Percentiles rank a stretch among this genome's conserved stretches.
Evolutionary conservation across 2,888 invertebrate species (phyloP).

Genomic region (Tipula lateralis): DNA sequence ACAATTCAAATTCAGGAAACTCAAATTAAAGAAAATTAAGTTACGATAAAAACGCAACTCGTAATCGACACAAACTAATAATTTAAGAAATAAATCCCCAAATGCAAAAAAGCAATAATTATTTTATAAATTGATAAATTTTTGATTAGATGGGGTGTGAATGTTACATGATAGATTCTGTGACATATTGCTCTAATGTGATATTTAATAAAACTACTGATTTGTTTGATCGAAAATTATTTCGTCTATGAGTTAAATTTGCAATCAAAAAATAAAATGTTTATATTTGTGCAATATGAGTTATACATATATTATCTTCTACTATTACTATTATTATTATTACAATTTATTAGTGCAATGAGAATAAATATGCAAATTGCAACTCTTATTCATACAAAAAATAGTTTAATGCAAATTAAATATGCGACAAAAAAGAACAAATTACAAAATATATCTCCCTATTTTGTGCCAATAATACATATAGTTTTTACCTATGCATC

Average conservation of each 20-base stretch:
- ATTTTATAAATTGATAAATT: slow-evolving; percentile 7
- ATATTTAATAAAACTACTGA: neutral
- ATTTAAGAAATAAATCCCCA: neutral
- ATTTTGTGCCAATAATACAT: neutral
- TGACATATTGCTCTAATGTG: slow-evolving; percentile 14
- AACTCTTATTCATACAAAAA: neutral
- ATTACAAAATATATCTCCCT: neutral
- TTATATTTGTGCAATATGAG: neutral
- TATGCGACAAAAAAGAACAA: neutral
- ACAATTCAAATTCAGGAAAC: slow-evolving; percentile 34
- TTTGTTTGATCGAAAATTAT: neutral
- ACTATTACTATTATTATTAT: neutral
- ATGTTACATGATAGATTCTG: neutral
- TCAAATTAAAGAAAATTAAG: neutral
- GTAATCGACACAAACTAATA: neutral
- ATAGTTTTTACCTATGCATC: neutral
- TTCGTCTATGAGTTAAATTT: slow-evolving; percentile 1
- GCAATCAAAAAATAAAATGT: neutral
- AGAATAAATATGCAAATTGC: neutral
- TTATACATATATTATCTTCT: too few species aligned
- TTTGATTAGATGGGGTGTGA: neutral
- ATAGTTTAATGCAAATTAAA: neutral
- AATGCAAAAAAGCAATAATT: neutral
- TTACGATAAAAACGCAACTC: neutral
- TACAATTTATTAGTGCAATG: neutral